These are phyloP conservation scores for Leptinotarsa texana DNA, from an alignment of 1,140 invertebrate genomes.

Conservation along the genomic window DNA sequence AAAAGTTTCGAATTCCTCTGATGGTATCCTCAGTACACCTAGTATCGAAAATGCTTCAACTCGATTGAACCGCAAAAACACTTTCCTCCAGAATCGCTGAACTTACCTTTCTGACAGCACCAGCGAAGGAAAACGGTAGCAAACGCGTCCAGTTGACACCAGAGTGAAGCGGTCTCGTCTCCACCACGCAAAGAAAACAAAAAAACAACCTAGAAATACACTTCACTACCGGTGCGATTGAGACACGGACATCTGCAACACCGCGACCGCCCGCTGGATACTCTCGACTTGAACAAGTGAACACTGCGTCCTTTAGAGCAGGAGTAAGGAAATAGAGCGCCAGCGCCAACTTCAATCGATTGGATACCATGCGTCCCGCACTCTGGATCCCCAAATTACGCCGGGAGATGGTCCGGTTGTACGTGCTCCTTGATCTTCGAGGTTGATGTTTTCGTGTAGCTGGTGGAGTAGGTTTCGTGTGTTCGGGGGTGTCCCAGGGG, in stretches of 20 bases:
- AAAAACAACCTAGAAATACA: slow-evolving; percentile 24
- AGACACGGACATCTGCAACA: slow-evolving; percentile 24
- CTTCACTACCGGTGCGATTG: slow-evolving; percentile 33
- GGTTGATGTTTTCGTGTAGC: not conserved
- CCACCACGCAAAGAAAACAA: not conserved
- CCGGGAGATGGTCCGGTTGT: not conserved
- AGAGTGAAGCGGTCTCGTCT: slow-evolving; percentile 14
- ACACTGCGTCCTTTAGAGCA: slow-evolving; percentile 31
- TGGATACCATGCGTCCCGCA: slow-evolving; percentile 41
- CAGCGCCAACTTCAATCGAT: slow-evolving; percentile 39
- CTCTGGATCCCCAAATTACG: slow-evolving; percentile 35
- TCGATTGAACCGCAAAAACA: too few species aligned
- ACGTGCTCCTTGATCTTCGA: not conserved
- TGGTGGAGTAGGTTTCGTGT: not conserved
- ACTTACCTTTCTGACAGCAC: slow-evolving; percentile 9
- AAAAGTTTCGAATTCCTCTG: too few species aligned
- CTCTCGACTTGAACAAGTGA: slow-evolving; percentile 20
- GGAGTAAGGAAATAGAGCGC: slow-evolving; percentile 23
- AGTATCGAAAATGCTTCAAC: too few species aligned
- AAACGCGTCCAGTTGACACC: slow-evolving; percentile 12
- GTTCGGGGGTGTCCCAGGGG: not conserved
- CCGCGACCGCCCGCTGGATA: slow-evolving; percentile 19
- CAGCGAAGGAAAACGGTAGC: not conserved
- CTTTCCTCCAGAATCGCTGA: not conserved
- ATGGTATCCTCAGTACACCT: too few species aligned